phyloP scores from a whole-genome alignment of 2,113 vertebrate species.

The Pelecanus crispus region DNA sequence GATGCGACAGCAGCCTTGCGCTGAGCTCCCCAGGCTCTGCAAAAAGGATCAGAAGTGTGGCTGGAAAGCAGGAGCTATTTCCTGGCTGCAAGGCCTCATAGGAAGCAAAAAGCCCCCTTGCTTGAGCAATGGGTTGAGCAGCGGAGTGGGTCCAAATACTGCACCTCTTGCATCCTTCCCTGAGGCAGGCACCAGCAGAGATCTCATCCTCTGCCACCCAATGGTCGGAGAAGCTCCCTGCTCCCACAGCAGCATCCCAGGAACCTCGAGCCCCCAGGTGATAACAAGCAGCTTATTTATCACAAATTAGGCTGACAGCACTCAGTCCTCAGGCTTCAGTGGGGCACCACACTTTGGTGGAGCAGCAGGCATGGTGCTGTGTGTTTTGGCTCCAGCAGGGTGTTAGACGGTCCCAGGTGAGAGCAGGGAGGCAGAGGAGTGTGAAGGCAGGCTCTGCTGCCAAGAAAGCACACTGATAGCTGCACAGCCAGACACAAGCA shows the following conservation, averaged over 20 bases:
- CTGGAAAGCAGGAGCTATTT: constrained; percentile 12
- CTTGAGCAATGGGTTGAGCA: neutral
- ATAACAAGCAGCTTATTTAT: neutral
- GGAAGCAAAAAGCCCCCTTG: neutral
- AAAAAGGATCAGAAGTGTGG: neutral
- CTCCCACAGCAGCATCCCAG: neutral
- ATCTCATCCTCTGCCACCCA: neutral
- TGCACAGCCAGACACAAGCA: neutral
- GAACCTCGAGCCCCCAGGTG: neutral
- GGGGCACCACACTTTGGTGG: neutral
- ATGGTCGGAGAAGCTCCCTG: neutral
- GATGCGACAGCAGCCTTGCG: neutral
- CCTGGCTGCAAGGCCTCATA: fast-evolving
- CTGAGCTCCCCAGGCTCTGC: neutral
- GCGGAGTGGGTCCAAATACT: fast-evolving
- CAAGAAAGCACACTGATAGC: neutral
- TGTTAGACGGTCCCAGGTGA: neutral
- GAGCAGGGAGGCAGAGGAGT: neutral
- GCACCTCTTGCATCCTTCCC: neutral
- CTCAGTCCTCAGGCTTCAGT: fast-evolving
- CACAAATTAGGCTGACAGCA: neutral
- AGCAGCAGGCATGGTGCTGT: neutral
- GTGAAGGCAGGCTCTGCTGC: neutral
- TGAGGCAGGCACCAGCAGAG: fast-evolving
- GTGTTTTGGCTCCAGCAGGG: fast-evolving